Conservation (phyloP, 2,113 vertebrate genomes). For the Colistium nudipinnis region DNA sequence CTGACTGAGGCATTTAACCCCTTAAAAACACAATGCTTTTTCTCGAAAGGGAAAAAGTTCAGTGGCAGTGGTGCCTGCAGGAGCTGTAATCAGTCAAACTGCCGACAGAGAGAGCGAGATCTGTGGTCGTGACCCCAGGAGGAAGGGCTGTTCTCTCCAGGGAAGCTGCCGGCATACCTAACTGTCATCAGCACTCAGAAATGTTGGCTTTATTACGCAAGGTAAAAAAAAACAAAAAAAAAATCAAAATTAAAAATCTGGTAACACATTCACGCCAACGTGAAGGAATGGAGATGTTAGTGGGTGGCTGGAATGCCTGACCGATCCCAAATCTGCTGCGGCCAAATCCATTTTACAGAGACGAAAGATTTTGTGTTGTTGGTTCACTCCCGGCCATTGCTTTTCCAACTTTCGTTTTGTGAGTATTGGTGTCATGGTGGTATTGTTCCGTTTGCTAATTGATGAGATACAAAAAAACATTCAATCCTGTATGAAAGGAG, state of each 20-base stretch:
- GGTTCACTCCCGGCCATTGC: background rate
- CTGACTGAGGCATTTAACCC: constrained; percentile 20
- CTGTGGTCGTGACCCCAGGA: constrained; percentile 32
- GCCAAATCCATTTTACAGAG: constrained; percentile 1
- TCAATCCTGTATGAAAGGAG: no score
- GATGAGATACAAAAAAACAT: no score
- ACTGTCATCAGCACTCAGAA: constrained; percentile 15
- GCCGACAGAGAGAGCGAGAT: background rate
- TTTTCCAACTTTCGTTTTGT: background rate
- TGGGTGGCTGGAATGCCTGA: background rate
- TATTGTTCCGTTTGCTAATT: no score
- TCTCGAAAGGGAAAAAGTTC: constrained; percentile 6
- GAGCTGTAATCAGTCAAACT: constrained; percentile 38
- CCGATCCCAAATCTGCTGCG: background rate
- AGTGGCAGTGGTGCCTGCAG: constrained; percentile 8
- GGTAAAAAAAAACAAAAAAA: background rate
- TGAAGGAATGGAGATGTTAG: background rate
- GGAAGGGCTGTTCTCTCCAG: background rate
- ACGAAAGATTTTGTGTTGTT: constrained; percentile 1
- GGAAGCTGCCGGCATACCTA: constrained; percentile 37
- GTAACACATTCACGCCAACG: background rate
- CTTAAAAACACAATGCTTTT: constrained; percentile 39
- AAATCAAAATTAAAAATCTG: no score
- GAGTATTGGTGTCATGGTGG: background rate
- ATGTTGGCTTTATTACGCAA: constrained; percentile 6